phyloP scores from a whole-genome alignment of 1,140 invertebrate species.

The Formica exsecta region DNA sequence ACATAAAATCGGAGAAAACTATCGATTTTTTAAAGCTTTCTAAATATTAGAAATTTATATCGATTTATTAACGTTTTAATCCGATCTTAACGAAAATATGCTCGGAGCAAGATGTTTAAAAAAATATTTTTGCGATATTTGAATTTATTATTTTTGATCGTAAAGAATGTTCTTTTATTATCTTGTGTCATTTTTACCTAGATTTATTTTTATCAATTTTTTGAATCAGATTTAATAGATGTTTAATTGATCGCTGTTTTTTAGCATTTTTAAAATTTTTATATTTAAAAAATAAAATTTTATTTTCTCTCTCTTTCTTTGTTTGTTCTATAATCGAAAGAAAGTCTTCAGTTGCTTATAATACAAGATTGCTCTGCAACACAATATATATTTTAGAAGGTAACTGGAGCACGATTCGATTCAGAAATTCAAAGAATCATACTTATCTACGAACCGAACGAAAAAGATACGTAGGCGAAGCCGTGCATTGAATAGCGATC shows the following conservation, averaged over 20 bases:
- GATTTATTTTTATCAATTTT: neutral
- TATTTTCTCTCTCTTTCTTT: neutral
- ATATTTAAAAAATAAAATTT: neutral
- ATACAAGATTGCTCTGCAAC: neutral
- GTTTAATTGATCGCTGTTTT: neutral
- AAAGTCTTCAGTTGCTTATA: neutral
- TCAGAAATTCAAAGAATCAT: neutral
- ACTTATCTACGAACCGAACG: neutral
- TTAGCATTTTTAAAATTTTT: too few species aligned
- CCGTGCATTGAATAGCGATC: neutral
- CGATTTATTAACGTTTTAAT: slow-evolving; percentile 1
- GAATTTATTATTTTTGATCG: neutral
- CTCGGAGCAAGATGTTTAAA: neutral
- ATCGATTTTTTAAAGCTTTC: neutral
- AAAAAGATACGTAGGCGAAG: neutral
- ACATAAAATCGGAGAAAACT: neutral
- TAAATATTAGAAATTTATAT: neutral
- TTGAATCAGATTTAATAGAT: neutral
- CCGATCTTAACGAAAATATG: neutral
- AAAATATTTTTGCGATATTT: neutral
- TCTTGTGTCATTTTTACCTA: neutral
- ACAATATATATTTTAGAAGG: neutral
- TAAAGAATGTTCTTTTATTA: neutral
- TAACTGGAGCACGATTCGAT: neutral
- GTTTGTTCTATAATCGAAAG: neutral